Base-by-base conservation (phyloP, 2,888 invertebrate species). In the Salpingus planirostris region DNA sequence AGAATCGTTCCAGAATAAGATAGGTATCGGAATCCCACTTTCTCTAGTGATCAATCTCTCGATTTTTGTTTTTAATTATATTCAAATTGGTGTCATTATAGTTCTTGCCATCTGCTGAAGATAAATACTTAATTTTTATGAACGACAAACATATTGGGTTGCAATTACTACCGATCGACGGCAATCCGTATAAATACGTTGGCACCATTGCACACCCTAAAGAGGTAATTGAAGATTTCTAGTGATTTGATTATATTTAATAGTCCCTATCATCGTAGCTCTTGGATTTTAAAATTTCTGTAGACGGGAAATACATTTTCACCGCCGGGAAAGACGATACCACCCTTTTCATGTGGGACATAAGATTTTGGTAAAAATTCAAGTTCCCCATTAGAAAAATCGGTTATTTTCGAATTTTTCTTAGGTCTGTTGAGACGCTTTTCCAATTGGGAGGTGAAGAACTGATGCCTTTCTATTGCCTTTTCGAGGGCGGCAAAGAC, bases 111-210 rank as follows among this genome's bases (percentile, higher is more conserved):
- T 54, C 49, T 3, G 48, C 32, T 8, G 52, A 62, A 13, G 55
- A 47, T 2, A 49, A 55, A 21, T 80, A 78, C 52, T 55, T 82
- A 49, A 58, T 79, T 15, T 84, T 78, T 50, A 67, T 71, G 10
- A 78, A 78, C 1, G 67, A 71, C 24, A 74, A 73, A 46, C 70
- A 77, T 44, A 69, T 85, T 4, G 85, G 85, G 0, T 56, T 84
- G 11, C 78, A 80, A 54, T 70, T 75, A 39, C 52, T 80, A 51
- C 82, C 84, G 0, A 60, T 80, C 0, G 80, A 82, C 54, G 86
- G 85, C 0, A 85, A 84, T 58, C 85, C 84, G 3, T 82, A 76
- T 65, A 75, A 71, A 48, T 73, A 71, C 43, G 64, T 72, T 1
- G 76, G 70, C 1, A 55, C 78, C 37, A 64, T 78, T 13, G 83